Conservation (phyloP, 2,888 invertebrate species). For the Acleris cristana region DNA sequence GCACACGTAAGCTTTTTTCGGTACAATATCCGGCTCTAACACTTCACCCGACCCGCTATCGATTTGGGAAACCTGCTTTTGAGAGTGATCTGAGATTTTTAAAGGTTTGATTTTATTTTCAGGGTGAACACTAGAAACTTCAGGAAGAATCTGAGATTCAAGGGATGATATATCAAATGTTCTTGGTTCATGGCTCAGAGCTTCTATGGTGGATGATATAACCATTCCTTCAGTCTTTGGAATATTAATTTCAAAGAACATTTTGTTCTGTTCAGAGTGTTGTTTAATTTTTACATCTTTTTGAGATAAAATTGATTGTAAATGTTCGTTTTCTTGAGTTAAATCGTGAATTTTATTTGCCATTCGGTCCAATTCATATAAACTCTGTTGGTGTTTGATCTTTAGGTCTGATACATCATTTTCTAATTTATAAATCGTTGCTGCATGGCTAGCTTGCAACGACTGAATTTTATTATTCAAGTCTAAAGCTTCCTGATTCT, state of each 20-base stretch:
- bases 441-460: conserved; percentile 54
- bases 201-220: conserved; percentile 76
- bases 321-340: conserved; percentile 55
- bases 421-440: conserved; percentile 56
- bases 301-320: conserved; percentile 55
- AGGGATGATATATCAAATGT: conserved; percentile 59
- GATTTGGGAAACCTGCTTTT: conserved; percentile 47
- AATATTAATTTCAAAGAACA: conserved; percentile 77
- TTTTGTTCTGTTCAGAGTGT: conserved; percentile 64
- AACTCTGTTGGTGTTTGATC: conserved; percentile 52
- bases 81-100: conserved; percentile 53
- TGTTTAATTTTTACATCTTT: conserved; percentile 70
- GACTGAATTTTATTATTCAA: conserved; percentile 58
- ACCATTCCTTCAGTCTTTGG: conserved; percentile 80
- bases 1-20: conserved; percentile 83
- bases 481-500: conserved; percentile 75
- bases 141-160: conserved; percentile 74
- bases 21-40: conserved; percentile 71
- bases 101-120: conserved; percentile 48
- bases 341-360: conserved; percentile 50
- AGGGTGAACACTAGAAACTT: conserved; percentile 44
- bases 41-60: conserved; percentile 43
- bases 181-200: conserved; percentile 57
- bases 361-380: conserved; percentile 50
- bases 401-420: conserved; percentile 65